Base-by-base conservation (phyloP, 2,797 vertebrate species). In the Nannoperca australis region DNA sequence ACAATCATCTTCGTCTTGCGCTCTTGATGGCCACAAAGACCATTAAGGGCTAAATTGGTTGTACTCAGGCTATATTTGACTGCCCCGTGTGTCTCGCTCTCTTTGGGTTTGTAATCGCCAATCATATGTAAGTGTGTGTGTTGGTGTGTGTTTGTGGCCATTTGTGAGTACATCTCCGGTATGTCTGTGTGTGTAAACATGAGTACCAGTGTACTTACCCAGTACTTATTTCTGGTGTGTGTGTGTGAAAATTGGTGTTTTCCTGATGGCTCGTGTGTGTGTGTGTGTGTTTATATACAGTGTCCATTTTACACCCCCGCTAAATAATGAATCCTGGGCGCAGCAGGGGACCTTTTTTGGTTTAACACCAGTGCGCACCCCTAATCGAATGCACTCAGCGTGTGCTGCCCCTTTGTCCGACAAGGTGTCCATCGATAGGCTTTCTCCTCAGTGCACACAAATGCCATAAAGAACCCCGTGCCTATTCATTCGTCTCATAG, bases 11-110 rank as follows among this genome's bases (percentile, higher is more conserved):
- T 83, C 81, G 85, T 91, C 83, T 85, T 83, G 47, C 36, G 55
- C 89, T 86, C 81, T 85, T 93, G 92, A 94, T 93, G 89, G 89
- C 73, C 85, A 87, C 92, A 89, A 80, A 89, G 85, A 88, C 93
- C 92, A 95, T 94, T 92, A 93, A 66, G 80, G 85, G 74, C 85
- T 88, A 93, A 94, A 95, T 95, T 93, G 94, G 91, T 91, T 92
- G 88, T 90, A 91, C 92, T 95, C 93, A 84, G 86, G 88, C 89
- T 91, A 81, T 92, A 90, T 94, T 90, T 91, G 93, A 91, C 90
- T 72, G 80, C 82, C 67, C 81, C 14, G 36, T 74, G 78, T 72
- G 76, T 83, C 59, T 87, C 61, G 68, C 79, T 84, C 68, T 87
- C 81, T 92, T 88, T 90, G 82, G 79, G 81, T 83, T 79, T 82